phyloP scores from a whole-genome alignment of 2,888 invertebrate species.

The Gryllus longicercus region DNA sequence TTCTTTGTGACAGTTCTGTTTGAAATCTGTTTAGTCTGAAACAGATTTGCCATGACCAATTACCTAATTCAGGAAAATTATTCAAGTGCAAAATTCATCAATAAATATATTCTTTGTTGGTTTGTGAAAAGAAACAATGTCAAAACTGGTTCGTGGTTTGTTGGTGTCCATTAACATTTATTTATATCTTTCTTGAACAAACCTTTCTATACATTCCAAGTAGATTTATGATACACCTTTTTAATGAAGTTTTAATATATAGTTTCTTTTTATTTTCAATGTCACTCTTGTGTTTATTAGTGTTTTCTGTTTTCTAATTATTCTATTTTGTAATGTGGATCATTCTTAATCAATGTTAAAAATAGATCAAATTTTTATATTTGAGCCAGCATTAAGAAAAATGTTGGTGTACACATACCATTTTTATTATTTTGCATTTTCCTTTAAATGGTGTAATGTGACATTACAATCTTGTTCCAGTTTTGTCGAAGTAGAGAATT shows the following conservation, averaged over 20 bases:
- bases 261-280: background rate
- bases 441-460: background rate
- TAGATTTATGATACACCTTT: background rate
- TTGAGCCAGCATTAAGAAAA: background rate
- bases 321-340: background rate
- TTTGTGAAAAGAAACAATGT: background rate
- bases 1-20: slow-evolving; percentile 9
- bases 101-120: background rate
- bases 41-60: slow-evolving; percentile 4
- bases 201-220: slow-evolving; percentile 6
- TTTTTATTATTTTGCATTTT: background rate
- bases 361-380: too few species aligned
- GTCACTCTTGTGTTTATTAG: background rate
- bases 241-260: background rate
- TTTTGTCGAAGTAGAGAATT: background rate
- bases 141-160: background rate
- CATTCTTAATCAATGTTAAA: background rate
- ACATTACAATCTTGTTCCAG: slow-evolving; percentile 4
- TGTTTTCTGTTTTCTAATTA: background rate
- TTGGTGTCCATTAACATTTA: background rate
- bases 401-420: background rate
- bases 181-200: background rate
- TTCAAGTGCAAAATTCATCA: background rate
- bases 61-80: background rate
- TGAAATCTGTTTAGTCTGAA: background rate